Base-by-base conservation (phyloP, 2,113 vertebrate species). In the Melanerpes formicivorus region DNA sequence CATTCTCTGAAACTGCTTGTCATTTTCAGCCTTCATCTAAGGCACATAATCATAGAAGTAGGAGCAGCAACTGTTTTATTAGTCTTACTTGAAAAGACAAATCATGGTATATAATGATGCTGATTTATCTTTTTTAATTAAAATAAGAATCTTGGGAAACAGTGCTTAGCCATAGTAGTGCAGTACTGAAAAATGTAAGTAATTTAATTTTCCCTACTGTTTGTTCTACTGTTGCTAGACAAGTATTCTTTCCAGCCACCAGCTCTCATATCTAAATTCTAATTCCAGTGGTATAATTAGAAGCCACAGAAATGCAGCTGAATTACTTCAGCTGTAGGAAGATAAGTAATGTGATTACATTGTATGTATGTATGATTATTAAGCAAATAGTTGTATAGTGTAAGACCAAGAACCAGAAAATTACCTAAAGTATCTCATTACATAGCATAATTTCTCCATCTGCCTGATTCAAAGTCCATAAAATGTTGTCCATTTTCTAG, bases 121-220 rank as follows among this genome's bases (percentile, higher is more conserved):
- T 77, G 64, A 92, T 89, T 94, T 90, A 71, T 92, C 71, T 67
- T 80, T 84, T 90, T 92, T 77, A 94, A 96, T 94, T 95, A 95
- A 93, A 94, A 80, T 56, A 87, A 71, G 64, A 18, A 87, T 56
- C 78, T 82, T 48, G 26, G 32, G 48, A 71, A 65, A 77, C 46
- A n/a, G 42, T 32, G 55, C 26, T 30, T 55, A 67, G 16, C 44
- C 40, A 30, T 26, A 73, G 48, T 8, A 69, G 2, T 17, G 23
- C 27, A 64, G 42, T 56, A 78, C 16, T 89, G 84, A 93, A 90
- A 93, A 87, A 89, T 90, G n/a, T 54, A 84, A 80, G 78, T 59
- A 90, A 89, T 92, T 80, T 90, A 70, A 71, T 46, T 73, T 90
- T 92, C 82, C 87, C 30, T 56, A 11, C 32, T 83, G 55, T 50